Conservation (phyloP, 1,140 invertebrate species). For the Hetaerina americana region DNA sequence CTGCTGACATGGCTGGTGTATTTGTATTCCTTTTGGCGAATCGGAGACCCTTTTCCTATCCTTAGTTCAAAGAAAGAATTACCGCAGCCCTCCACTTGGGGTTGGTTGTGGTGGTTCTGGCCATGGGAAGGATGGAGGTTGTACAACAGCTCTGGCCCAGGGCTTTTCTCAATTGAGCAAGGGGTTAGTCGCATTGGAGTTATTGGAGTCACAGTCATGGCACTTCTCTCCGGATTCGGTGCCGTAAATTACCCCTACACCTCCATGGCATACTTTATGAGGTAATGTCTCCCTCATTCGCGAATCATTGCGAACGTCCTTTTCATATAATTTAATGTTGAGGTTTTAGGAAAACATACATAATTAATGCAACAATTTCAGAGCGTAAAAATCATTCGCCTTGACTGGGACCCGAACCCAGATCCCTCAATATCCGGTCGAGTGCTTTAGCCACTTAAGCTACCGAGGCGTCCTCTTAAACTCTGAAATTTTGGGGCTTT, state of each 20-base stretch:
- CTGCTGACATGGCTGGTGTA: constrained; percentile 79
- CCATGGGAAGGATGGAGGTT: not conserved
- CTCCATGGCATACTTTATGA: constrained; percentile 97
- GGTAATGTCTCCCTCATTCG: no score
- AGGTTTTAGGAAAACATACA: no score
- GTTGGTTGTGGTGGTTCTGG: not conserved
- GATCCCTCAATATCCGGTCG: no score
- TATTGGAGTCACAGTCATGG: constrained; percentile 99
- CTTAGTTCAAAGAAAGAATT: constrained; percentile 74
- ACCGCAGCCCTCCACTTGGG: not conserved
- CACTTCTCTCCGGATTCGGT: constrained; percentile 96
- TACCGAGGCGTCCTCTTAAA: no score
- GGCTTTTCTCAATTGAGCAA: constrained; percentile 89
- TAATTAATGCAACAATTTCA: no score
- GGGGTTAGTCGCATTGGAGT: constrained; percentile 92
- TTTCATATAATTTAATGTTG: no score
- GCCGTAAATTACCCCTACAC: constrained; percentile 99
- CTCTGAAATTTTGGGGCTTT: no score
- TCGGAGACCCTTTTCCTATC: constrained; percentile 98
- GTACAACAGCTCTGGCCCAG: constrained; percentile 22
- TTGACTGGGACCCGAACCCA: no score
- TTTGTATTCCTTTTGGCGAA: constrained; percentile 96
- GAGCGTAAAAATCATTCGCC: no score
- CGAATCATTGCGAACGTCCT: no score
- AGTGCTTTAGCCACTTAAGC: no score